These are phyloP conservation scores for Tenodera sinensis DNA, from an alignment of 2,888 invertebrate genomes.

Conservation along the genomic window DNA sequence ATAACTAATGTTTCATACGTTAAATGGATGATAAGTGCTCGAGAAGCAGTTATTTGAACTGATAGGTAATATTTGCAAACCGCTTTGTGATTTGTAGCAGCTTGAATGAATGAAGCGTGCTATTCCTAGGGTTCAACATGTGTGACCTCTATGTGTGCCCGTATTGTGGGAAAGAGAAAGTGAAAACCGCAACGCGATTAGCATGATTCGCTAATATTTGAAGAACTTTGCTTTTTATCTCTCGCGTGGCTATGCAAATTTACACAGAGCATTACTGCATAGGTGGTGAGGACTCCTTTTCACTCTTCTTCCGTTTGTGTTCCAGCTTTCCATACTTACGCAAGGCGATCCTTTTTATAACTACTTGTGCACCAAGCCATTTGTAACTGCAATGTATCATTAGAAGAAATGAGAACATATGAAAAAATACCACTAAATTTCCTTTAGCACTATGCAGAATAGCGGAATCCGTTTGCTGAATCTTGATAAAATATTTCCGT, in stretches of 20 bases:
- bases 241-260: not conserved
- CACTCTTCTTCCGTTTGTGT: not conserved
- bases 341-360: not conserved
- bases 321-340: not conserved
- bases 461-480: no score
- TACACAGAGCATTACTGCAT: not conserved
- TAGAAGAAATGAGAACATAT: no score
- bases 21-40: no score
- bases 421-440: no score
- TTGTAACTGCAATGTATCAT: no score
- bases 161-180: not conserved
- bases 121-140: not conserved
- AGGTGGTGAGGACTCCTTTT: not conserved
- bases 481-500: no score
- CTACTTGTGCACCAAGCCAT: no score
- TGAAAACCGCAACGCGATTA: not conserved
- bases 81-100: no score
- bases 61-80: no score
- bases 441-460: no score
- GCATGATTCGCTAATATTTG: not conserved
- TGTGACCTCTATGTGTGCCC: not conserved
- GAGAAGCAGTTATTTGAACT: no score
- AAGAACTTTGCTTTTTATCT: not conserved
- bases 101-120: not conserved
- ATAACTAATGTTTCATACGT: no score